Percentiles rank a stretch among this genome's conserved stretches.
Conservation (phyloP, 2,888 invertebrate species). For the Chymomyza amoena region DNA sequence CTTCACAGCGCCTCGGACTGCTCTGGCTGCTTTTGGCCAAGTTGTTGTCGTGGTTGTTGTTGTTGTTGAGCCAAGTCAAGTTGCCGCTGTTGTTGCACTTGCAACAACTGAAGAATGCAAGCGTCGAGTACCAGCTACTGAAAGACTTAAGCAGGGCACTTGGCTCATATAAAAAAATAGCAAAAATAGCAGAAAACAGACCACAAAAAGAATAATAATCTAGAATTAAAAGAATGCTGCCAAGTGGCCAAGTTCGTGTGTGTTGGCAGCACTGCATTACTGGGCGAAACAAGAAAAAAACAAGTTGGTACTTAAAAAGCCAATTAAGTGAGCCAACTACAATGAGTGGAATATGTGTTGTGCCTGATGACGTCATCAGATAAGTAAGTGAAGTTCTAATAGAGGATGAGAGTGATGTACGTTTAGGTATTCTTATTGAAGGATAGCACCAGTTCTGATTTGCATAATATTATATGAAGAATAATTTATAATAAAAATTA, state of each 20-base stretch:
- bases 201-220: background rate
- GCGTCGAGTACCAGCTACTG: slow-evolving; percentile 65
- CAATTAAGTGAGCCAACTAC: slow-evolving; percentile 50
- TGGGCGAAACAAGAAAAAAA: background rate
- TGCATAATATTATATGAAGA: too few relatives aligned
- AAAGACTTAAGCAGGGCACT: slow-evolving; percentile 65
- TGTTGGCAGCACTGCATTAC: background rate
- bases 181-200: slow-evolving; percentile 15
- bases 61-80: slow-evolving; percentile 5
- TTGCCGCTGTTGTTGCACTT: slow-evolving; percentile 20
- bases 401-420: too few relatives aligned
- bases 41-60: background rate
- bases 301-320: slow-evolving; percentile 44
- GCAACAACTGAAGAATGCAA: slow-evolving; percentile 56
- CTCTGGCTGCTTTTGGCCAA: slow-evolving; percentile 20
- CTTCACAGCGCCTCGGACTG: slow-evolving; percentile 16
- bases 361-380: too few relatives aligned
- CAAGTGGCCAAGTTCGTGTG: slow-evolving; percentile 69
- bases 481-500: too few relatives aligned
- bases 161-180: slow-evolving; percentile 52
- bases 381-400: too few relatives aligned
- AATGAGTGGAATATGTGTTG: too few relatives aligned
- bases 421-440: too few relatives aligned
- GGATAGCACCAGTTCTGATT: too few relatives aligned
- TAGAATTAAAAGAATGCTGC: slow-evolving; percentile 61